Evolutionary conservation across 1,140 invertebrate genomes (phyloP).

Genomic region (Helicoverpa zea): DNA sequence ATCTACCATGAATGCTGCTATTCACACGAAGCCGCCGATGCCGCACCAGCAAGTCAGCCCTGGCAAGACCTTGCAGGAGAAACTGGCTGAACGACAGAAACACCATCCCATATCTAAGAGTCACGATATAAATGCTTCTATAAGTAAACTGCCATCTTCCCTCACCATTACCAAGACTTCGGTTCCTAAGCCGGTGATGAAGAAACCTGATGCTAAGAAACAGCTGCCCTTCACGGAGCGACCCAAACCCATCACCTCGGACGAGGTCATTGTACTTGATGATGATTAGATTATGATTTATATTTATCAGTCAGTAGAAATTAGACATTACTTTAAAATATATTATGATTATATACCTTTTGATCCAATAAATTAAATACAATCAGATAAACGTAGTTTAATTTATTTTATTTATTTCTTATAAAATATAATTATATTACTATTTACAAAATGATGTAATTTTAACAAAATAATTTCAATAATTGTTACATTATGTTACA

Average conservation of each 20-base stretch:
- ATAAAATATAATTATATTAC: slow-evolving; percentile 44
- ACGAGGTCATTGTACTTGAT: slow-evolving; percentile 84
- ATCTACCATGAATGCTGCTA: slow-evolving; percentile 63
- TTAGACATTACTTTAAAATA: neutral
- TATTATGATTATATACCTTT: slow-evolving; percentile 4
- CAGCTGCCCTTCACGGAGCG: slow-evolving; percentile 68
- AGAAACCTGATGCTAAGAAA: slow-evolving; percentile 76
- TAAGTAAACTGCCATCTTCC: slow-evolving; percentile 82
- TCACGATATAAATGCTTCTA: slow-evolving; percentile 77
- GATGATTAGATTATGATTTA: slow-evolving; percentile 72
- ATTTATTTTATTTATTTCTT: slow-evolving; percentile 53
- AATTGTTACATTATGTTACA: slow-evolving; percentile 27
- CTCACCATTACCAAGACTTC: slow-evolving; percentile 83
- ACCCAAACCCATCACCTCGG: slow-evolving; percentile 76
- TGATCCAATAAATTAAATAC: slow-evolving; percentile 44
- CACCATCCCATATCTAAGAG: slow-evolving; percentile 68
- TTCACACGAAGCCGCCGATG: slow-evolving; percentile 77
- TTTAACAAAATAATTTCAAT: slow-evolving; percentile 24
- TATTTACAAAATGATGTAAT: slow-evolving; percentile 34
- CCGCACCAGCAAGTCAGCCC: slow-evolving; percentile 84
- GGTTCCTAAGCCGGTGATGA: slow-evolving; percentile 62
- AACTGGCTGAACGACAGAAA: slow-evolving; percentile 88
- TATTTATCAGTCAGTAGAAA: slow-evolving; percentile 24
- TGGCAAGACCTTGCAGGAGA: slow-evolving; percentile 88
- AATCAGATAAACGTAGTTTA: slow-evolving; percentile 42